phyloP scores from a whole-genome alignment of 2,797 vertebrate species.

The Cetoscarus ocellatus region DNA sequence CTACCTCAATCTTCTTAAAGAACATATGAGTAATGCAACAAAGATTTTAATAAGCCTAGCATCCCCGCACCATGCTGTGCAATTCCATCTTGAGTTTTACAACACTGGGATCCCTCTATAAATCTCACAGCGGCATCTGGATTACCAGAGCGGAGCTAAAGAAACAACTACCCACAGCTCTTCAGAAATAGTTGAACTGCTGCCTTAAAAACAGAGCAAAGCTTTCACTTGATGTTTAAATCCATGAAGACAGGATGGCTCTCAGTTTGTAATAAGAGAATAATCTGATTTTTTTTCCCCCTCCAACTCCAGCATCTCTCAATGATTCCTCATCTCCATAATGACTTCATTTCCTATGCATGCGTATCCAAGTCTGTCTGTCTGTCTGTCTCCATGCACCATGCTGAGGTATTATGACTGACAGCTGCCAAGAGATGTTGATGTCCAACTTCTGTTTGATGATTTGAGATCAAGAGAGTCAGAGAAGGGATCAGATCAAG shows the following conservation, averaged over 20 bases:
- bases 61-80: constrained; percentile 54
- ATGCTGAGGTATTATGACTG: constrained; percentile 54
- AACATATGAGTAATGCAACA: constrained; percentile 68
- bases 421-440: constrained; percentile 65
- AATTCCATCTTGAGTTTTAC: constrained; percentile 64
- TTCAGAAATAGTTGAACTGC: constrained; percentile 52
- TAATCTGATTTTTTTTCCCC: constrained; percentile 28
- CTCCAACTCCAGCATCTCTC: constrained; percentile 16
- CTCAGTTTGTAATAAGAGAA: constrained; percentile 29
- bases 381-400: constrained; percentile 41
- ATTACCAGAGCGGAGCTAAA: constrained; percentile 50
- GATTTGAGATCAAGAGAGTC: constrained; percentile 49
- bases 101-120: constrained; percentile 67
- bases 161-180: constrained; percentile 42
- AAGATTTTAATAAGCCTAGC: constrained; percentile 66
- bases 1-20: constrained; percentile 31
- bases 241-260: constrained; percentile 39
- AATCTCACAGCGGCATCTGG: constrained; percentile 69
- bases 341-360: constrained; percentile 65
- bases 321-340: constrained; percentile 50
- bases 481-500: constrained; percentile 28
- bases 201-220: constrained; percentile 42
- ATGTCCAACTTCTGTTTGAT: constrained; percentile 47
- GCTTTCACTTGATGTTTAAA: constrained; percentile 44
- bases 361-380: constrained; percentile 35